phyloP scores from a whole-genome alignment of 1,140 invertebrate species.

The Glossosoma conforme region DNA sequence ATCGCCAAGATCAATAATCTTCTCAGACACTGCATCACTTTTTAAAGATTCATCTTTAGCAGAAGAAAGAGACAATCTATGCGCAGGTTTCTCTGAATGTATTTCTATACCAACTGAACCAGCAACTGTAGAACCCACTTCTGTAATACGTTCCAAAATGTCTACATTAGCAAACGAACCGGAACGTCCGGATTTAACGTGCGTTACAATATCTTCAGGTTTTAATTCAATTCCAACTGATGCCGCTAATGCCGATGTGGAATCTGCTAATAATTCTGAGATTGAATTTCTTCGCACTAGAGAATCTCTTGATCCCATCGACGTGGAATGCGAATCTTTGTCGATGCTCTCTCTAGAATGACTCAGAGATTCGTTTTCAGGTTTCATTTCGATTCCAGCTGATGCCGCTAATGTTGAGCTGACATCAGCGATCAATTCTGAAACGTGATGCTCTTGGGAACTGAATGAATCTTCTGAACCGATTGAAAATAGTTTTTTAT shows the following conservation, averaged over 20 bases:
- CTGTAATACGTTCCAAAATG: slow-evolving; percentile 7
- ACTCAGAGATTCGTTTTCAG: slow-evolving; percentile 5
- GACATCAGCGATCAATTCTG: slow-evolving; percentile 24
- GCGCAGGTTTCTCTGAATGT: slow-evolving; percentile 5
- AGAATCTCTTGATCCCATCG: slow-evolving; percentile 1
- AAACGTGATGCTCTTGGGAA: slow-evolving; percentile 12
- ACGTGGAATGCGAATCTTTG: slow-evolving; percentile 5
- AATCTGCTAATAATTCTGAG: slow-evolving; percentile 20
- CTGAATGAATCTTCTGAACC: not conserved
- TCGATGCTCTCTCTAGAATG: slow-evolving; percentile 6
- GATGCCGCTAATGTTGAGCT: slow-evolving; percentile 24
- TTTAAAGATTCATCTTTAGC: too few species aligned
- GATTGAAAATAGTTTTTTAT: too few species aligned
- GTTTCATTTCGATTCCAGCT: slow-evolving; percentile 22
- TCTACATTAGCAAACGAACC: slow-evolving; percentile 8
- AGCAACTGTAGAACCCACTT: slow-evolving; percentile 6
- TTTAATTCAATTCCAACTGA: slow-evolving; percentile 20
- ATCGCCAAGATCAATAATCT: not conserved
- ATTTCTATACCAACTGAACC: slow-evolving; percentile 8
- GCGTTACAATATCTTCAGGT: slow-evolving; percentile 8
- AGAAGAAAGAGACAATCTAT: too few species aligned
- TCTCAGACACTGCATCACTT: not conserved
- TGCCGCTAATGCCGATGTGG: slow-evolving; percentile 21
- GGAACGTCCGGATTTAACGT: slow-evolving; percentile 1
- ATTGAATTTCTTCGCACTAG: not conserved